Base-by-base conservation (phyloP, 2,888 invertebrate species). In the Dryomyza anilis region DNA sequence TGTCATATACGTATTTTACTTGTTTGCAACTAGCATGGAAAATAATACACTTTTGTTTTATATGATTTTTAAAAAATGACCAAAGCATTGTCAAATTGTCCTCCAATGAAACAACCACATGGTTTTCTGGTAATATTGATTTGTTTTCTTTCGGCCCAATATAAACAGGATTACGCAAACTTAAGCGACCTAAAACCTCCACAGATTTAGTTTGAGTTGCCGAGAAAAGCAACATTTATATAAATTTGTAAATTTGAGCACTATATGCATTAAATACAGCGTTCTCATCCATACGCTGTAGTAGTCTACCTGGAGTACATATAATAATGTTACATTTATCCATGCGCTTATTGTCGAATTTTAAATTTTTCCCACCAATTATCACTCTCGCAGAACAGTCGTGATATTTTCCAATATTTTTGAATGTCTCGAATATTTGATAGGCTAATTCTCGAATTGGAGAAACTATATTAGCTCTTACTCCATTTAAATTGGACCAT, bases 161-260 rank as follows among this genome's bases (percentile, higher is more conserved):
- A 84, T 94, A 96, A 52, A 91, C 88, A 0, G 98, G 97, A 79
- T 95, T 89, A 70, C 90, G 89, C 14, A 98, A 85, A 84, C 96
- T 98, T 0, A 99, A 87, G 65, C 98, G 85, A 0, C 94, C 95
- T 70, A 99, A 86, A 84, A 98, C 97, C 81, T 92, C 91, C 0
- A 98, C 93, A 6, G 95, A 95, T 83, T 93, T 96, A 2, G 98
- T 99, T 86, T 99, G 98, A n/a, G 99, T 99, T 0, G 99, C 99
- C n/a, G 98, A 98, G 85, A 98, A 99, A 3, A 99, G 84, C 6
- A 99, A 85, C 0, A 98, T 98, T 83, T 98, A 97, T n/a, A n/a
- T n/a, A n/a, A n/a, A n/a, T n/a, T n/a, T n/a, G n/a, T n/a, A n/a
- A n/a, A n/a, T n/a, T n/a, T n/a, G n/a, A n/a, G n/a, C n/a, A n/a